Conservation (phyloP, 2,113 vertebrate species). For the Hystrix cristata region DNA sequence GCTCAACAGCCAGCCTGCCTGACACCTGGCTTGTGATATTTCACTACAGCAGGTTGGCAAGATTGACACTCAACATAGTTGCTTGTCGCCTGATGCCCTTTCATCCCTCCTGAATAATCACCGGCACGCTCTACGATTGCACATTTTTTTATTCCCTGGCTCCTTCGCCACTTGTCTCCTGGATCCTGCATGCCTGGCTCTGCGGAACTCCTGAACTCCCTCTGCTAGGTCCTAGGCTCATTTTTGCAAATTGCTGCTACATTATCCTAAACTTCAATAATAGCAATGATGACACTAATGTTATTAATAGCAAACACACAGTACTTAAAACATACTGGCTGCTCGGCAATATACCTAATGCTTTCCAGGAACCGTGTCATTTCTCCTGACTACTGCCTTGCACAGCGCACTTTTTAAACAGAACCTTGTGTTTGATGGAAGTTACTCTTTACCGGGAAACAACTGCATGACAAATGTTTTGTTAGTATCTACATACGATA, state of each 20-base stretch:
- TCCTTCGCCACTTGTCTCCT: accelerated
- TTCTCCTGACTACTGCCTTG: background rate
- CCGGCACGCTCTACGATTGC: accelerated
- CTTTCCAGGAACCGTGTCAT: background rate
- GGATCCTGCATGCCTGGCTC: background rate
- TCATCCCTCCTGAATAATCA: background rate
- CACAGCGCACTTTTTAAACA: background rate
- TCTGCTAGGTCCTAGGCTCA: background rate
- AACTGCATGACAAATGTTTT: background rate
- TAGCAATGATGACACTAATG: background rate
- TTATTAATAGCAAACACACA: background rate
- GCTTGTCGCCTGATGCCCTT: background rate
- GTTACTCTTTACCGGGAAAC: background rate
- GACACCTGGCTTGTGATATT: background rate
- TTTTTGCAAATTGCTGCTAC: background rate
- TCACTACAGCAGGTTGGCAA: background rate
- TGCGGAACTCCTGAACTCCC: background rate
- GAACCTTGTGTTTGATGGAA: background rate
- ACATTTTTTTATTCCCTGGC: background rate
- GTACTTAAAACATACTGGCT: background rate
- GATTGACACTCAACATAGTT: background rate
- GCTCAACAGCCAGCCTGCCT: accelerated
- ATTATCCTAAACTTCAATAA: background rate
- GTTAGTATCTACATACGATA: background rate
- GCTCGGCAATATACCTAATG: background rate